Base-by-base conservation (phyloP, 1,140 invertebrate species). In the Halyomorpha halys region DNA sequence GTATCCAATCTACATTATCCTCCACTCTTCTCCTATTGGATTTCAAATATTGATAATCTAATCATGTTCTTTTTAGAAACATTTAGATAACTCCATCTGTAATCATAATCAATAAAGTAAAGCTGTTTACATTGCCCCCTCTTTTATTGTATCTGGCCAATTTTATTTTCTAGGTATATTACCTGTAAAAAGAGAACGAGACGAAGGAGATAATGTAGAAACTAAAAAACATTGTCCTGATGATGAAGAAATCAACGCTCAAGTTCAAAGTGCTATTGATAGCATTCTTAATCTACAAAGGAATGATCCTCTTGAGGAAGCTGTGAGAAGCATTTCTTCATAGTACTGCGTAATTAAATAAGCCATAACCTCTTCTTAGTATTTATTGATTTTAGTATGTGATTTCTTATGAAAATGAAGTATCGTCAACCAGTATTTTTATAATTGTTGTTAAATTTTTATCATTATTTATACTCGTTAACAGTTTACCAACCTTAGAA, bases 201-300 rank as follows among this genome's bases (percentile, higher is more conserved):
- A 79, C 56, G 76, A 76, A 19, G 73, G 73, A 44, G 66, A 72
- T 9, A 72, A 71, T 54, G 73, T 73, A 2, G 68, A 70, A 11
- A 73, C 74, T 59, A 74, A 73, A 56, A 78, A 70, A 44, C 71
- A 69, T 62, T 71, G 70, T 65, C 69, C 70, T 13, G 70, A 71
- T 63, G 69, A 71, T 59, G 71, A 72, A 54, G 80, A 84, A 66
- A 85, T 88, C 51, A 85, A 83, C 64, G 83, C 85, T 13, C 86
- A 89, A 71, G 85, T 88, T 45, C 85, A 87, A 72, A 85, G 83
- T 67, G 86, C 86, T 59, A 88, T 88, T 63, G 85, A 88, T 70
- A 86, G 84, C 70, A 88, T 89, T 69, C 75, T 87, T 27, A 87
- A 86, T 74, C 73, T 87, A 65, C 85, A 86, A 70, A 68, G 70